These are phyloP conservation scores for Lamproptera curius DNA, from an alignment of 2,888 invertebrate species.

Conservation along the genomic window DNA sequence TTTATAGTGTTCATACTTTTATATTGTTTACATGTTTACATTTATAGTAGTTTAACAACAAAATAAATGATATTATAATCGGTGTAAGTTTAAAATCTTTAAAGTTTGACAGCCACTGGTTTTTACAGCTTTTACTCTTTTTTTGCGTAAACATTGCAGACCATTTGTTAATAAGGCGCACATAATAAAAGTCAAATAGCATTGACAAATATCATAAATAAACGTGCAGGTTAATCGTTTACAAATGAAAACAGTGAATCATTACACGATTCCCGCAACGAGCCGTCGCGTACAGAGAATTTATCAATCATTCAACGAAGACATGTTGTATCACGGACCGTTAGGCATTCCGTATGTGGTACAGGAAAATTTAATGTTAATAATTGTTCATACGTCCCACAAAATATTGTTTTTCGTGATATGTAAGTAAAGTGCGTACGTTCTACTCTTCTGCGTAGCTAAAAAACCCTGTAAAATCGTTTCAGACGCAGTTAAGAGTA, in stretches of 20 bases:
- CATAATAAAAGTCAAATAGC: conserved; percentile 8
- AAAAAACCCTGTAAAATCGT: background rate
- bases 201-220: conserved; percentile 3
- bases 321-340: conserved; percentile 10
- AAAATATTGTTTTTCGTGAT: background rate
- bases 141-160: background rate
- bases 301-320: conserved; percentile 25
- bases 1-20: background rate
- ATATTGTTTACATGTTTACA: too few species aligned
- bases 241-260: conserved; percentile 23
- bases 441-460: background rate
- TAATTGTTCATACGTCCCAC: conserved; percentile 8
- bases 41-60: background rate
- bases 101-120: background rate
- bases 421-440: background rate
- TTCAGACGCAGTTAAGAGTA: background rate
- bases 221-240: conserved; percentile 20
- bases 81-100: background rate
- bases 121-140: background rate
- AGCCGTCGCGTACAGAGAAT: conserved; percentile 21
- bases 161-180: conserved; percentile 5
- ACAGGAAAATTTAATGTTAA: conserved; percentile 18
- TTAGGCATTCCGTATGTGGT: conserved; percentile 6
- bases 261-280: conserved; percentile 22
- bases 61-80: background rate